Evolutionary conservation across 2,888 invertebrate species (phyloP), one percentile per base, ranked within the genome.

Genomic region (Ethmia dodecea): DNA sequence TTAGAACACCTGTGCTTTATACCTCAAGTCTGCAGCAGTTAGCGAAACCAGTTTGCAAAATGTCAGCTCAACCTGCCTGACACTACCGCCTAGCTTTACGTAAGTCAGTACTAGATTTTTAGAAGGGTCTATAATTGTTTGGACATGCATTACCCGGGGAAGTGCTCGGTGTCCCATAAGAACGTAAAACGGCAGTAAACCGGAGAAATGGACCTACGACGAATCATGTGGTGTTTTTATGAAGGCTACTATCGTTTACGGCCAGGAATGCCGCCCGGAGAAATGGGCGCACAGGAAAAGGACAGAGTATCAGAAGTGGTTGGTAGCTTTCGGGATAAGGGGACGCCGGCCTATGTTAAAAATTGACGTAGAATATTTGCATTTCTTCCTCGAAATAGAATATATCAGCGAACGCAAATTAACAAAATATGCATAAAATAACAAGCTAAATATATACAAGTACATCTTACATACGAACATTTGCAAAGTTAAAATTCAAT

Each of bases 11-110:
- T 60, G 55, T 56, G 46, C 46, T 9, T 26, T 43, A 38, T 52
- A 45, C 47, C 45, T 46, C 39, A 42, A 38, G 41, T 47, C 48
- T 56, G 46, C 49, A 48, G 53, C 49, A 53, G 54, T 53, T 55
- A 52, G 49, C 47, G 38, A 58, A 70, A 69, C 69, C 47, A 52
- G 68, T 66, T 67, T 61, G 59, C 53, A 48, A 69, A 73, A 70
- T 72, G 68, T 66, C 70, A 70, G 58, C 52, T 10, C 60, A 54
- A 59, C 59, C 54, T 55, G 55, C 55, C 54, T 44, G 37, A 48
- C 46, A 45, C 43, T 43, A 38, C 37, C 43, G 47, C 47, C 38
- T 42, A 47, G 47, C 34, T 53, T 61, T 60, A 56, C 60, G 59
- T 61, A 62, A 66, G 55, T 40, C 37, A 38, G 41, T n/a, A n/a